Evolutionary conservation across 2,797 vertebrate species (phyloP).

Genomic region (Moxostoma hubbsi): DNA sequence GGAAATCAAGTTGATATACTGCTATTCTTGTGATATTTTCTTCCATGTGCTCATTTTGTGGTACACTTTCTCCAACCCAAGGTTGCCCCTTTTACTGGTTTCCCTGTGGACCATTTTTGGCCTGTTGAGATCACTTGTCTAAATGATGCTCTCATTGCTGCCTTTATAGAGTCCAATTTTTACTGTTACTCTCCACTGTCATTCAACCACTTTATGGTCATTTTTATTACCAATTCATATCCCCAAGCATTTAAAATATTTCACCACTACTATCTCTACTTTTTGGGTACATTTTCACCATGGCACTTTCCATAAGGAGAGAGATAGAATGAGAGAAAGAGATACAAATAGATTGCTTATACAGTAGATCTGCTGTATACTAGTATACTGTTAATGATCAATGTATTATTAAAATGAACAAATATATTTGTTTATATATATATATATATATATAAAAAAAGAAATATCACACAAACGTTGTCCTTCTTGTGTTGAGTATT

Average conservation of each 20-base stretch:
- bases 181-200: constrained; percentile 58
- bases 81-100: not conserved
- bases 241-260: constrained; percentile 59
- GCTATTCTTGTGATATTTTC: constrained; percentile 11
- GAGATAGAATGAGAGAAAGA: not conserved
- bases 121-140: constrained; percentile 43
- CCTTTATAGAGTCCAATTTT: constrained; percentile 48
- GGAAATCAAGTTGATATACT: constrained; percentile 39
- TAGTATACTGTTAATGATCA: too few relatives aligned
- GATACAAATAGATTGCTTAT: too few relatives aligned
- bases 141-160: constrained; percentile 37
- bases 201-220: constrained; percentile 62
- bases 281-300: constrained; percentile 34
- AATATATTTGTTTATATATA: too few relatives aligned
- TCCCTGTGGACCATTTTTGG: constrained; percentile 27
- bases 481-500: too few relatives aligned
- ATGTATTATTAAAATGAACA: too few relatives aligned
- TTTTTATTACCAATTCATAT: constrained; percentile 67
- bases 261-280: constrained; percentile 54
- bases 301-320: constrained; percentile 51
- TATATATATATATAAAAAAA: too few relatives aligned
- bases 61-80: not conserved
- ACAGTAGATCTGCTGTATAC: too few relatives aligned
- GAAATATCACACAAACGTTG: too few relatives aligned
- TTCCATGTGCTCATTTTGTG: constrained; percentile 3